Percentiles rank a stretch among this genome's conserved stretches.
Evolutionary conservation across 2,797 vertebrate genomes (phyloP).

Genomic region (Syncerus caffer): DNA sequence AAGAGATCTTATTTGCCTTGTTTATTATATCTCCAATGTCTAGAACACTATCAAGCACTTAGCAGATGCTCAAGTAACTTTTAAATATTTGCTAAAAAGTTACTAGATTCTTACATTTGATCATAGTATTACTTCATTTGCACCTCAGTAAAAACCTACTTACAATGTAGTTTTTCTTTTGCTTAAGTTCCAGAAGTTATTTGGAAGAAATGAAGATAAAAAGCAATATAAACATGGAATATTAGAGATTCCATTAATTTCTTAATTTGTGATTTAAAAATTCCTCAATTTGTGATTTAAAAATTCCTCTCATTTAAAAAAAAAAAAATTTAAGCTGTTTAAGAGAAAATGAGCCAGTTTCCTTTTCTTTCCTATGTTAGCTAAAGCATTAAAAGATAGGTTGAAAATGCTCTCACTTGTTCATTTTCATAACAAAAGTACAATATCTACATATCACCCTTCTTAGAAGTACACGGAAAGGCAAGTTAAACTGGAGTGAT

Average conservation of each 20-base stretch:
- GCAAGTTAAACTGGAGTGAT: not conserved
- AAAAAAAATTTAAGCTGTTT: not conserved
- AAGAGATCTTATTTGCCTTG: not conserved
- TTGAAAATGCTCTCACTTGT: not conserved
- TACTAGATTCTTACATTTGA: not conserved
- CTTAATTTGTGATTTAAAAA: not conserved
- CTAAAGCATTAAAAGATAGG: not conserved
- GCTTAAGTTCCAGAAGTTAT: not conserved
- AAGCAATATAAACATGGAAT: not conserved
- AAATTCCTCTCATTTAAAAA: not conserved
- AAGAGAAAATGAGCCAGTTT: not conserved
- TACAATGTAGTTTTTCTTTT: not conserved
- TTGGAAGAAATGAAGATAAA: not conserved
- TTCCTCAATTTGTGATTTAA: not conserved
- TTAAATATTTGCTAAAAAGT: not conserved
- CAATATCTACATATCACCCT: not conserved
- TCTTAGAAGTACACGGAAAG: not conserved
- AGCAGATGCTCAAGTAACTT: not conserved
- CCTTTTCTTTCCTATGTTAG: not conserved
- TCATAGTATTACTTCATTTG: not conserved
- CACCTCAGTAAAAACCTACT: not conserved
- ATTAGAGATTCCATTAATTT: not conserved
- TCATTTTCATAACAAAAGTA: not conserved
- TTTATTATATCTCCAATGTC: not conserved
- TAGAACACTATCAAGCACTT: not conserved